These are phyloP conservation scores for Calvadosia cruxmelitensis DNA, from an alignment of 30 jellyfish, hydroid and myxozoan genomes.

Conservation along the genomic window DNA sequence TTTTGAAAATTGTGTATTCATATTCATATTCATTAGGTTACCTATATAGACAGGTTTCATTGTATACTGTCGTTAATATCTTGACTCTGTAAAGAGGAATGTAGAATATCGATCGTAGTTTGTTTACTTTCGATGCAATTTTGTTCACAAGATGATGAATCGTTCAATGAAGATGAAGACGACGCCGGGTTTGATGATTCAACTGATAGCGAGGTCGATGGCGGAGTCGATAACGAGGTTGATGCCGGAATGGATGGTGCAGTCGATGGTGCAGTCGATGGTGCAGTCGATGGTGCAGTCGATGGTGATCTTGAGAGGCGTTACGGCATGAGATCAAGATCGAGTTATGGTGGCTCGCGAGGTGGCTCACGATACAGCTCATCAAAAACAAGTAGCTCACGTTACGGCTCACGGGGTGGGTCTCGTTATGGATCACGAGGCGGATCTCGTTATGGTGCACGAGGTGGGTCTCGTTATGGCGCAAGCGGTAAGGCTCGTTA, in stretches of 20 bases:
- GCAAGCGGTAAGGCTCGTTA: not conserved
- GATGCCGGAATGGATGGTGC: conserved; percentile 30
- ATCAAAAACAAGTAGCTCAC: not conserved
- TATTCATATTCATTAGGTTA: no score
- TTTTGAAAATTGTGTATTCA: no score
- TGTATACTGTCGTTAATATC: no score
- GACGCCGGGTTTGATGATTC: conserved; percentile 4
- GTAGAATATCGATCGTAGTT: no score
- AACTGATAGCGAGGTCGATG: conserved; percentile 17
- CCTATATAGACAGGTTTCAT: no score
- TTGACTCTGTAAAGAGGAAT: no score
- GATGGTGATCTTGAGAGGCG: no score
- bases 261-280: conserved; percentile 28
- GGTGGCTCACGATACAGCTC: not conserved
- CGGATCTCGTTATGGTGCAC: not conserved
- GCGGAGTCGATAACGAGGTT: conserved; percentile 25
- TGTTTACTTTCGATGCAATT: no score
- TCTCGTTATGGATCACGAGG: not conserved
- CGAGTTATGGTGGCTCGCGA: not conserved
- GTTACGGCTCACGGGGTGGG: not conserved
- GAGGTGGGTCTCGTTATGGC: not conserved
- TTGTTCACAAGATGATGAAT: conserved; percentile 7
- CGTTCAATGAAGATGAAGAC: conserved; percentile 5
- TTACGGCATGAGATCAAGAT: no score
- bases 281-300: no score